Evolutionary conservation across 1,140 invertebrate genomes (phyloP).

Genomic region (Theocolax elegans): DNA sequence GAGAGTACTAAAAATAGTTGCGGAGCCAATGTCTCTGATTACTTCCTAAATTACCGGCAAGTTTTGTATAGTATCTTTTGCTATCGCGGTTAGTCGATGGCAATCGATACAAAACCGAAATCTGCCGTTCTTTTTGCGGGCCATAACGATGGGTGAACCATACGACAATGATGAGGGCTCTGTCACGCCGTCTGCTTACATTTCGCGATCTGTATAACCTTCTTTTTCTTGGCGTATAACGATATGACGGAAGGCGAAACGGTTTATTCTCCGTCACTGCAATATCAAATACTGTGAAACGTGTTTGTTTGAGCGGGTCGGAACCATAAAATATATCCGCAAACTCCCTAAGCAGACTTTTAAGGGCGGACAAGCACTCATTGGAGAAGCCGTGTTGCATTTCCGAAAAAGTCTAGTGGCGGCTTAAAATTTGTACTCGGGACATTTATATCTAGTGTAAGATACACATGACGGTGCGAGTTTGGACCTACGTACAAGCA

Average conservation of each 20-base stretch:
- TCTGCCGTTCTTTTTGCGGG: slow-evolving; percentile 65
- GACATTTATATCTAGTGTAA: not conserved
- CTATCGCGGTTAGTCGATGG: slow-evolving; percentile 60
- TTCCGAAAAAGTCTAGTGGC: not conserved
- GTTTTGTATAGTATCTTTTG: slow-evolving; percentile 49
- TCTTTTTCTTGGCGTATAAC: too few species aligned
- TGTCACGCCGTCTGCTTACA: slow-evolving; percentile 48
- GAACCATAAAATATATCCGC: not conserved
- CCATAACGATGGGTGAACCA: slow-evolving; percentile 45
- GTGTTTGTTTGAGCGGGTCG: not conserved
- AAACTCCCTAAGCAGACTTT: not conserved
- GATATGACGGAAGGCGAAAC: not conserved
- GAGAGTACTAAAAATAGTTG: slow-evolving; percentile 47
- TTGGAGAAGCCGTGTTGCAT: not conserved
- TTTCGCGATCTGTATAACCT: not conserved
- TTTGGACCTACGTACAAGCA: not conserved
- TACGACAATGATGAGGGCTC: slow-evolving; percentile 51
- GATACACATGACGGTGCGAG: not conserved
- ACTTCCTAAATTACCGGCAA: slow-evolving; percentile 47
- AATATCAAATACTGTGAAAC: too few species aligned
- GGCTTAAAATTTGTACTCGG: not conserved
- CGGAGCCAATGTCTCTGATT: slow-evolving; percentile 42
- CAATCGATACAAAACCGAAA: too few species aligned
- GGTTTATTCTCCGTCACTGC: not conserved
- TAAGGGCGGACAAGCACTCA: not conserved